A percentile compares a stretch with the other conserved stretches of the same genome.
These are phyloP conservation scores for Erinaceus europaeus DNA, from an alignment of 2,113 vertebrate genomes.

Conservation along the genomic window DNA sequence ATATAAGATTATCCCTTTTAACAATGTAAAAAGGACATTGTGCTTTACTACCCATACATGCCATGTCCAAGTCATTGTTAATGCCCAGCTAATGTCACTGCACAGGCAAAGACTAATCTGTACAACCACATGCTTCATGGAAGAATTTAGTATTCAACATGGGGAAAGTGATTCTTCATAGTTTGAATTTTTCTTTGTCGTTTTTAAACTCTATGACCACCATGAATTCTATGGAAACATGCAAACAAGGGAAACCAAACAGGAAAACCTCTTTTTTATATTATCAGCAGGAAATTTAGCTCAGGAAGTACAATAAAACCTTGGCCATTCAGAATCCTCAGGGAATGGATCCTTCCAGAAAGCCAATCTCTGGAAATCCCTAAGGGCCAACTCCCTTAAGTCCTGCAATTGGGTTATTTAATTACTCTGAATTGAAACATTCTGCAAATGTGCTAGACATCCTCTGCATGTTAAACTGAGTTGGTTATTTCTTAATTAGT, in stretches of 20 bases:
- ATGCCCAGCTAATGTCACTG: not conserved
- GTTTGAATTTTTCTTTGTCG: conserved; percentile 51
- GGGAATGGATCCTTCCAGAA: conserved; percentile 54
- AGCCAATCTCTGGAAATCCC: conserved; percentile 51
- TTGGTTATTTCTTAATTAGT: conserved; percentile 55
- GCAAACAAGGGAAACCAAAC: conserved; percentile 68
- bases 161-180: conserved; percentile 30
- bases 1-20: not conserved
- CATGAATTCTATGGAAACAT: conserved; percentile 50
- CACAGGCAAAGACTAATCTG: not conserved
- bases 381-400: conserved; percentile 32
- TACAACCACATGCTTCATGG: not conserved
- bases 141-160: not conserved
- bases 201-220: not conserved
- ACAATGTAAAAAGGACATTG: not conserved
- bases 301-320: conserved; percentile 65
- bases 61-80: no score
- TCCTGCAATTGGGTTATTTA: conserved; percentile 33
- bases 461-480: not conserved
- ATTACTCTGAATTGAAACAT: conserved; percentile 49
- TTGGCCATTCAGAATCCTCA: conserved; percentile 54
- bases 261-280: conserved; percentile 55
- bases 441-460: not conserved
- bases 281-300: conserved; percentile 67
- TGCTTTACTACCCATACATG: not conserved